Evolutionary conservation across 1,140 invertebrate species (phyloP).

Genomic region (Caenorhabditis latens): DNA sequence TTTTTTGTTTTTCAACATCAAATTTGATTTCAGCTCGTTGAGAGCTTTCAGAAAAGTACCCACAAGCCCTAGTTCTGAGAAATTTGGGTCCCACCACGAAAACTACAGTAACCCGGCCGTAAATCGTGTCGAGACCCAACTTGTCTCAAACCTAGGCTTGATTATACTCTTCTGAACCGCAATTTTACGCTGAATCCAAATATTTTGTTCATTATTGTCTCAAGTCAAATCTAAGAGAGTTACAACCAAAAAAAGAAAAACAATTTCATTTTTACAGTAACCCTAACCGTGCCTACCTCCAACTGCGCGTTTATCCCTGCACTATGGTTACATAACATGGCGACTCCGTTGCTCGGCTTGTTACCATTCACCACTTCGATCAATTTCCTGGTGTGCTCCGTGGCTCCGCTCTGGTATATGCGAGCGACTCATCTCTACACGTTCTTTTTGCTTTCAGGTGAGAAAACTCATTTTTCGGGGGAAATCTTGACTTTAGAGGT

Average conservation of each 20-base stretch:
- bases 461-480: neutral
- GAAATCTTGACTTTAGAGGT: neutral
- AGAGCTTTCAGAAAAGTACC: no score
- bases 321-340: conserved; percentile 51
- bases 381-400: conserved; percentile 58
- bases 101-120: no score
- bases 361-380: conserved; percentile 58
- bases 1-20: no score
- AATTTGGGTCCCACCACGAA: no score
- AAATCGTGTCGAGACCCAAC: neutral
- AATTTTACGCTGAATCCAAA: neutral
- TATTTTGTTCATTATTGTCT: neutral
- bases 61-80: no score
- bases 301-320: conserved; percentile 56
- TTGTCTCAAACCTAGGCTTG: neutral
- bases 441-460: conserved; percentile 23
- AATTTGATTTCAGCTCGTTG: no score
- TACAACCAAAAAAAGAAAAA: neutral
- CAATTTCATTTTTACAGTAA: neutral
- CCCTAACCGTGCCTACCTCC: neutral
- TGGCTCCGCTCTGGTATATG: conserved; percentile 59
- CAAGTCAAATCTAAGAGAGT: no score
- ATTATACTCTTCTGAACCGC: neutral
- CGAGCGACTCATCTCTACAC: conserved; percentile 28
- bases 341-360: conserved; percentile 45